Conservation (phyloP, 64 coral and sea anemone genomes). For the Pachyseris speciosa region DNA sequence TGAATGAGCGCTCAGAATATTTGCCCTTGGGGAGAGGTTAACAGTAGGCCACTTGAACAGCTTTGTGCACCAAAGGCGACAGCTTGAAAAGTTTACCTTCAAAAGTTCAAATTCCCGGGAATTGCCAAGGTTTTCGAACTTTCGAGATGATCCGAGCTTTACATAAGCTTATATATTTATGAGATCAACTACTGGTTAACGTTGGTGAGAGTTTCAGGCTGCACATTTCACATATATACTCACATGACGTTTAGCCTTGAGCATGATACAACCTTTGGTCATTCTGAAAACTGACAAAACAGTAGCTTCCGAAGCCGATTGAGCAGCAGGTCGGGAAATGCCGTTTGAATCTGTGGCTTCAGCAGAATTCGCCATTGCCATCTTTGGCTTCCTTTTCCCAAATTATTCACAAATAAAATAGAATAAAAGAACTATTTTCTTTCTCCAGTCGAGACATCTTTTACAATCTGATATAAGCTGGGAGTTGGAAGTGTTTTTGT, state of each 20-base stretch:
- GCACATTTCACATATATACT: too few species aligned
- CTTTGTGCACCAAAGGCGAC: too few species aligned
- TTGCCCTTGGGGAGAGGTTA: too few species aligned
- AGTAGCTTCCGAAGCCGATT: neutral
- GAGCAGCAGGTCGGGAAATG: neutral
- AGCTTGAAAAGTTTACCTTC: too few species aligned
- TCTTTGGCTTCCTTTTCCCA: neutral
- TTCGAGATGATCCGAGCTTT: too few species aligned
- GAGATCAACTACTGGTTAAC: too few species aligned
- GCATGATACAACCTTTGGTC: constrained; percentile 28
- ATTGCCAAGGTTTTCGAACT: too few species aligned
- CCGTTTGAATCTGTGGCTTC: neutral
- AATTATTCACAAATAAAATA: neutral
- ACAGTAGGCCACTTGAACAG: too few species aligned
- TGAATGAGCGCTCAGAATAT: too few species aligned
- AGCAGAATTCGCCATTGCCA: neutral
- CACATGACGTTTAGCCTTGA: constrained; percentile 43
- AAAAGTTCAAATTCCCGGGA: too few species aligned
- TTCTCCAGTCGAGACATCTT: neutral
- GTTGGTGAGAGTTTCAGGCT: too few species aligned
- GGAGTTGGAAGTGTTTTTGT: neutral
- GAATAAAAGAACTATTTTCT: neutral
- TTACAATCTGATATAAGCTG: neutral
- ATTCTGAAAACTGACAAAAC: constrained; percentile 9
- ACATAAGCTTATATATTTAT: too few species aligned